A percentile compares a stretch with the other conserved stretches of the same genome.
Evolutionary conservation across 2,113 vertebrate species (phyloP).

Genomic region (Penelope pileata): DNA sequence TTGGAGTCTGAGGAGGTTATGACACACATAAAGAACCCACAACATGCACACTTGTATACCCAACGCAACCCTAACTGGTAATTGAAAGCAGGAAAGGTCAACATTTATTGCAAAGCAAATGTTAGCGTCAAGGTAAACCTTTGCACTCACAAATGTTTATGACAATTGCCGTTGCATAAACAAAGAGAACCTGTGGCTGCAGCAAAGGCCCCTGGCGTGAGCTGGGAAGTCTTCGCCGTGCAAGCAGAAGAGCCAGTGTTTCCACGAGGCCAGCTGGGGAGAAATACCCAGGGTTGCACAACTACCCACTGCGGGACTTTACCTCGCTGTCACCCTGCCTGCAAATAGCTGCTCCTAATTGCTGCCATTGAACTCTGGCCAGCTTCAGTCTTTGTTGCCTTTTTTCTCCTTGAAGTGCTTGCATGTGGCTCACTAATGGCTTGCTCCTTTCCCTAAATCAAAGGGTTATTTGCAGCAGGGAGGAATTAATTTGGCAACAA

Average conservation of each 20-base stretch:
- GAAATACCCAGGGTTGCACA: not conserved
- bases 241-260: not conserved
- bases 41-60: not conserved
- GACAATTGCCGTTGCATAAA: not conserved
- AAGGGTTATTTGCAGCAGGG: not conserved
- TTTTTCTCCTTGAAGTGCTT: not conserved
- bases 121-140: not conserved
- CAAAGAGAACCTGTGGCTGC: not conserved
- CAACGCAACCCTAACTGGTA: not conserved
- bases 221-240: not conserved
- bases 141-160: not conserved
- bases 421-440: not conserved
- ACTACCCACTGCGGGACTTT: not conserved
- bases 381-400: not conserved
- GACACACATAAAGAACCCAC: not conserved
- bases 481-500: not conserved
- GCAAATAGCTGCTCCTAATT: not conserved
- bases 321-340: not conserved
- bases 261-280: not conserved
- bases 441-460: not conserved
- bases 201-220: not conserved
- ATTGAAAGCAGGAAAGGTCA: constrained; percentile 5
- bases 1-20: not conserved
- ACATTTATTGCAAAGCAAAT: not conserved
- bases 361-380: not conserved